Evolutionary conservation across 2,113 vertebrate species (phyloP).

Genomic region (Ictalurus furcatus): DNA sequence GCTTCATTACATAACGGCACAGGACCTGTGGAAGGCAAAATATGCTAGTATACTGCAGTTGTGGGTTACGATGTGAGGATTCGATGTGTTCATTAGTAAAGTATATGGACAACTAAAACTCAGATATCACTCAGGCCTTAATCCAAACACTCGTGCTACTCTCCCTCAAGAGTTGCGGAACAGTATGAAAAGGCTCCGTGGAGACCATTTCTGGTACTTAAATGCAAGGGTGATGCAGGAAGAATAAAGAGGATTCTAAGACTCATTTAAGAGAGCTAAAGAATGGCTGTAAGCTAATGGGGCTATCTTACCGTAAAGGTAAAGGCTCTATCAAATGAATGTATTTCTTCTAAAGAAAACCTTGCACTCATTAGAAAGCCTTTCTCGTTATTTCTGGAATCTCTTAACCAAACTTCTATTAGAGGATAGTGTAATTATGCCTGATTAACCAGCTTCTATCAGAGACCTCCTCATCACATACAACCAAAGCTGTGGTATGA

Average conservation of each 20-base stretch:
- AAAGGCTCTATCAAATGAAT: slow-evolving; percentile 6
- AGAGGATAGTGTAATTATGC: neutral
- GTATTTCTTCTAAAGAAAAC: slow-evolving; percentile 25
- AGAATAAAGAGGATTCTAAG: slow-evolving; percentile 16
- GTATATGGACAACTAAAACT: neutral
- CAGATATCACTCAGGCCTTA: neutral
- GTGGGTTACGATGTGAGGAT: neutral
- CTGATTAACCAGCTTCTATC: neutral
- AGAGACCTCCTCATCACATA: neutral
- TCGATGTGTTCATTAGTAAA: slow-evolving; percentile 31
- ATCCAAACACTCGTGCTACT: neutral
- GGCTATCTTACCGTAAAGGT: slow-evolving; percentile 23
- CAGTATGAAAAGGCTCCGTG: neutral
- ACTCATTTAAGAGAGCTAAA: slow-evolving; percentile 44
- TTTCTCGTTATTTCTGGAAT: neutral
- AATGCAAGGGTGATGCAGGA: slow-evolving; percentile 14
- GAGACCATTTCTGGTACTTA: slow-evolving; percentile 20
- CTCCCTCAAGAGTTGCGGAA: neutral
- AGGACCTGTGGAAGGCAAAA: neutral
- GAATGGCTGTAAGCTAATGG: slow-evolving; percentile 38
- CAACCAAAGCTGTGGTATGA: neutral
- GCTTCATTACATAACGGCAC: neutral
- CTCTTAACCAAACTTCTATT: neutral
- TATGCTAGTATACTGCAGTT: neutral
- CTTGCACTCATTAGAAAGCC: slow-evolving; percentile 2